Evolutionary conservation across 2,797 vertebrate genomes (phyloP).

Genomic region (Gastrophryne carolinensis): DNA sequence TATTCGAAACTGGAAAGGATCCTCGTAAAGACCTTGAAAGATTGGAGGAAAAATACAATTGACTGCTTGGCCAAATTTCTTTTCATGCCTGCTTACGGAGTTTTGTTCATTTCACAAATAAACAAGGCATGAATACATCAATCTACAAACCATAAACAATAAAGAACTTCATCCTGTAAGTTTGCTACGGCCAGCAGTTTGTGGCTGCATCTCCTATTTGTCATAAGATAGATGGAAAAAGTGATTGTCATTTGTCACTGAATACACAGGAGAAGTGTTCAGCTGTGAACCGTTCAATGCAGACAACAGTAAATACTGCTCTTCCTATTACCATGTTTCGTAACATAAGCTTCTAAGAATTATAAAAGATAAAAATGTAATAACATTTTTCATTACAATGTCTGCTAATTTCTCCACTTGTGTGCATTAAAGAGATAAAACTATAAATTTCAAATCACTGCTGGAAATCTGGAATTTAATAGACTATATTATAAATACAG

Average conservation of each 20-base stretch:
- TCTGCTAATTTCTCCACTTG: constrained; percentile 55
- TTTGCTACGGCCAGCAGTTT: constrained; percentile 84
- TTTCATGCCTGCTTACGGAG: constrained; percentile 78
- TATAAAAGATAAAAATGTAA: constrained; percentile 54
- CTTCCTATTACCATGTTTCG: constrained; percentile 65
- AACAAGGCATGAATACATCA: constrained; percentile 88
- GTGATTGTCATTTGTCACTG: constrained; percentile 83
- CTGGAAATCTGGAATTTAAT: constrained; percentile 59
- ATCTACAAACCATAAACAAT: constrained; percentile 83
- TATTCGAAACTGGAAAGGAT: constrained; percentile 76
- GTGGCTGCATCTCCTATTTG: constrained; percentile 82
- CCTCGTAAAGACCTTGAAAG: constrained; percentile 73
- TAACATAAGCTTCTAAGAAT: constrained; percentile 57
- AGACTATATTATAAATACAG: constrained; percentile 59
- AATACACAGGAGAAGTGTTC: constrained; percentile 76
- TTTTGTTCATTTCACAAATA: constrained; percentile 85
- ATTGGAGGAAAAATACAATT: constrained; percentile 65
- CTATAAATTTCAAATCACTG: constrained; percentile 49
- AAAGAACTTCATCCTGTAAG: constrained; percentile 86
- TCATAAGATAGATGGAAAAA: constrained; percentile 85
- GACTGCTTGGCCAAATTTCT: constrained; percentile 74
- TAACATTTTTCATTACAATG: constrained; percentile 54
- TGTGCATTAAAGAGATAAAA: constrained; percentile 57
- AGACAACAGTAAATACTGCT: constrained; percentile 70
- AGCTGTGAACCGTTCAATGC: constrained; percentile 71